Conservation (phyloP, 2,888 invertebrate species). For the Trissolcus japonicus region DNA sequence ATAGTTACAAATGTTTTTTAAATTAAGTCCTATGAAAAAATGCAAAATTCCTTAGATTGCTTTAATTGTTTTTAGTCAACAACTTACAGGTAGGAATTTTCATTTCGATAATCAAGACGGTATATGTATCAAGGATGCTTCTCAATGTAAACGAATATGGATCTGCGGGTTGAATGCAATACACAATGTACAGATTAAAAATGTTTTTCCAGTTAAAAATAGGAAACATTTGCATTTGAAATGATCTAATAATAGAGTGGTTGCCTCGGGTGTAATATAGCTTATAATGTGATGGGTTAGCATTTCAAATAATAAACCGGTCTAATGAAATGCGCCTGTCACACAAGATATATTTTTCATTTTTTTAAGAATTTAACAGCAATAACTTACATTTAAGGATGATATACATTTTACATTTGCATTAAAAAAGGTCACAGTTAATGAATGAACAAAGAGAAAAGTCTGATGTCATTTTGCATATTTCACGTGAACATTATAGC, state of each 20-base stretch:
- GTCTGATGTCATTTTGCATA: not conserved
- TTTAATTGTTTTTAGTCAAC: too few species aligned
- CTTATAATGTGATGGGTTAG: constrained; percentile 23
- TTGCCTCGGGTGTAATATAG: constrained; percentile 18
- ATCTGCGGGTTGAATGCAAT: too few species aligned
- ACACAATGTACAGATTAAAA: constrained; percentile 7
- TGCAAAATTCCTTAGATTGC: too few species aligned
- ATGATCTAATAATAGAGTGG: constrained; percentile 11
- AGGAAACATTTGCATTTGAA: constrained; percentile 29
- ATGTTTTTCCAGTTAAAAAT: constrained; percentile 22
- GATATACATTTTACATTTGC: constrained; percentile 18
- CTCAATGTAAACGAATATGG: too few species aligned
- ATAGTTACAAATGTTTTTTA: too few species aligned
- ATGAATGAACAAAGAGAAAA: constrained; percentile 11
- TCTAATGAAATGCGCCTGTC: constrained; percentile 17
- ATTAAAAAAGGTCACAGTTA: constrained; percentile 22
- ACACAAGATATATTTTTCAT: constrained; percentile 22
- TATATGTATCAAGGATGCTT: too few species aligned
- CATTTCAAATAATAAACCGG: constrained; percentile 38
- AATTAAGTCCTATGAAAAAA: too few species aligned
- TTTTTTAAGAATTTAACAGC: constrained; percentile 21
- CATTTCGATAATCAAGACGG: too few species aligned
- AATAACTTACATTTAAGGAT: constrained; percentile 33
- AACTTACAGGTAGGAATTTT: too few species aligned
- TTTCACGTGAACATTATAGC: not conserved